Base-by-base conservation (phyloP, 1,140 invertebrate species). In the Bombus affinis region DNA sequence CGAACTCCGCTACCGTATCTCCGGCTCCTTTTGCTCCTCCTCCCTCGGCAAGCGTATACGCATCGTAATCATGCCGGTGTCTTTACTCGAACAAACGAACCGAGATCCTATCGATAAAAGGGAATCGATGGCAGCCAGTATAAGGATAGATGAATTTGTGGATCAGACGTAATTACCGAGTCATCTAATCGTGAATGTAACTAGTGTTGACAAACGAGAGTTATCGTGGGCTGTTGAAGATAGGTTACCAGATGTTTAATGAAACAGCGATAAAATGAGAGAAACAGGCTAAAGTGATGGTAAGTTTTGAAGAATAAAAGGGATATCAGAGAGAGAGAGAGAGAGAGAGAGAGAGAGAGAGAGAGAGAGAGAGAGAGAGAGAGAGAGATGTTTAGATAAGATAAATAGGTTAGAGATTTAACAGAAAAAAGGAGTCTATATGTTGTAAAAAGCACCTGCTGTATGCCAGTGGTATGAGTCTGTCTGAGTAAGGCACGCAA, bases 1-100 rank as follows among this genome's bases (percentile, higher is more conserved):
- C 70, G 22, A 73, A 85, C 89, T 86, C 89, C 91, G 94, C 94
- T 94, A 95, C 94, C 93, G 94, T 95, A 93, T 94, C 93, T 91
- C 91, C 90, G 92, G 86, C 78, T 88, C 83, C 78, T 77, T 70
- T 66, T 28, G 28, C 62, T 68, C 66, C 68, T 28, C 62, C 78
- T 65, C 32, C 47, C 73, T 65, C 59, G 12, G 44, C 37, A 53
- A n/a, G 25, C 22, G 57, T 65, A 66, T 81, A 39, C 57, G 82
- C 83, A 62, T 37, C 44, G 65, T 53, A 84, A 83, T 83, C 53
- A 83, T 42, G 65, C 32, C 18, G 35, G 53, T 65, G 32, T 62
- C 65, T 22, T n/a, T 35, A 39, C 35, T 70, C 35, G 68, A 53
- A 39, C 25, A 25, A 35, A 35, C 42, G 65, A 47, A 35, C n/a